phyloP scores from a whole-genome alignment of 2,113 vertebrate genomes.

The Manacus vitellinus region DNA sequence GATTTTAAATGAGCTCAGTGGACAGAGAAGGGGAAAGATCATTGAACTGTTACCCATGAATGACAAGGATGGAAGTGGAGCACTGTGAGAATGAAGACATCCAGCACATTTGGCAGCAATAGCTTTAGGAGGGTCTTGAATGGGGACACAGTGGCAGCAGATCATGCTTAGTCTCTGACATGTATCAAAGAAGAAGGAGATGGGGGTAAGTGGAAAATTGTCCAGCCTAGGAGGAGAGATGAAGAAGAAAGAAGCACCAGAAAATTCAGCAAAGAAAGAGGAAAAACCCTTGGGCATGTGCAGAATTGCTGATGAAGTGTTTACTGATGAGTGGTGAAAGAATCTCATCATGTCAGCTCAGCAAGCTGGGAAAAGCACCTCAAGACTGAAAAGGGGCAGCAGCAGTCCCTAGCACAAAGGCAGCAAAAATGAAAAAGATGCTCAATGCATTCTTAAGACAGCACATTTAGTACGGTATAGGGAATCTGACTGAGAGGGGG shows the following conservation, averaged over 20 bases:
- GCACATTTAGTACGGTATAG: background rate
- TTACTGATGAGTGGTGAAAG: constrained; percentile 31
- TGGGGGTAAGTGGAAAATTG: background rate
- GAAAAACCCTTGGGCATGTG: background rate
- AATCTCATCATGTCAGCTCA: constrained; percentile 11
- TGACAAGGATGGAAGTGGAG: constrained; percentile 62
- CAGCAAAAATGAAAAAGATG: background rate
- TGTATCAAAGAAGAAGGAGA: constrained; percentile 9
- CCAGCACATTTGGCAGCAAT: constrained; percentile 30
- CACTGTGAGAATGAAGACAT: constrained; percentile 11
- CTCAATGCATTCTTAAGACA: background rate
- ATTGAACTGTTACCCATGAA: constrained; percentile 72
- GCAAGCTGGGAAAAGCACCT: constrained; percentile 6
- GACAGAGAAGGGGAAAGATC: constrained; percentile 73
- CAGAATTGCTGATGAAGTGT: constrained; percentile 50
- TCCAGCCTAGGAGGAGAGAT: background rate
- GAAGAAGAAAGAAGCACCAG: background rate
- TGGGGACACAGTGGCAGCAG: background rate
- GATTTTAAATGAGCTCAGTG: constrained; percentile 73
- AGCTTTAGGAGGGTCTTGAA: constrained; percentile 27
- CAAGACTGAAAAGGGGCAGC: constrained; percentile 13
- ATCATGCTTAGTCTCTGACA: constrained; percentile 31
- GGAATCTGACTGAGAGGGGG: background rate
- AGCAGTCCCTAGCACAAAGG: background rate
- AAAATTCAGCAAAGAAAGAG: constrained; percentile 15